A percentile compares a stretch with the other conserved stretches of the same genome.
These are phyloP conservation scores for Characodon lateralis DNA, from an alignment of 2,797 vertebrate species.

Conservation along the genomic window DNA sequence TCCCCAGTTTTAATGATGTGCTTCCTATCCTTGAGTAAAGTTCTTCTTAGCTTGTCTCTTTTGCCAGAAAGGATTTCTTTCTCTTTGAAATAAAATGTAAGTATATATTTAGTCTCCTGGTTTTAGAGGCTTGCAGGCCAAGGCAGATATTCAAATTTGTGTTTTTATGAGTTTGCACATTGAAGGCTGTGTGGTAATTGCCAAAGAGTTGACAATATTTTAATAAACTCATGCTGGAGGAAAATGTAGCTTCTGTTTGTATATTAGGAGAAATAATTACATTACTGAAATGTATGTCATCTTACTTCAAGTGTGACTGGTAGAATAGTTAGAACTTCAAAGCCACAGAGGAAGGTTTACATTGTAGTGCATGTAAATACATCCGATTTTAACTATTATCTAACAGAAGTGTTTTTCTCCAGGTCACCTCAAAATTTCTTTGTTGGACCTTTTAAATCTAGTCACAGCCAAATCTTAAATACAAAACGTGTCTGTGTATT, in stretches of 20 bases:
- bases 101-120: conserved; percentile 86
- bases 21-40: conserved; percentile 84
- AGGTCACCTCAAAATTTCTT: neutral
- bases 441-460: neutral
- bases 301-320: neutral
- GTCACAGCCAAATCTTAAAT: neutral
- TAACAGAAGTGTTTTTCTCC: neutral
- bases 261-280: conserved; percentile 45
- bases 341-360: neutral
- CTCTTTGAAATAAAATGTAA: conserved; percentile 85
- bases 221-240: conserved; percentile 63
- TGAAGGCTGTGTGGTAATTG: conserved; percentile 66
- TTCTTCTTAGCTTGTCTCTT: conserved; percentile 73
- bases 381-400: neutral
- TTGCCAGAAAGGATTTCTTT: conserved; percentile 74
- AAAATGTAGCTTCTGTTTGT: conserved; percentile 28
- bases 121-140: conserved; percentile 78
- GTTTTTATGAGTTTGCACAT: conserved; percentile 73
- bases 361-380: neutral
- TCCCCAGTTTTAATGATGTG: conserved; percentile 81
- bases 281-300: neutral
- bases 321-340: neutral
- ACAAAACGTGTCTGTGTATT: neutral
- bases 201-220: conserved; percentile 73
- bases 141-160: conserved; percentile 76